Evolutionary conservation across 2,888 invertebrate genomes (phyloP).

Genomic region (Drosophila aldrichi): DNA sequence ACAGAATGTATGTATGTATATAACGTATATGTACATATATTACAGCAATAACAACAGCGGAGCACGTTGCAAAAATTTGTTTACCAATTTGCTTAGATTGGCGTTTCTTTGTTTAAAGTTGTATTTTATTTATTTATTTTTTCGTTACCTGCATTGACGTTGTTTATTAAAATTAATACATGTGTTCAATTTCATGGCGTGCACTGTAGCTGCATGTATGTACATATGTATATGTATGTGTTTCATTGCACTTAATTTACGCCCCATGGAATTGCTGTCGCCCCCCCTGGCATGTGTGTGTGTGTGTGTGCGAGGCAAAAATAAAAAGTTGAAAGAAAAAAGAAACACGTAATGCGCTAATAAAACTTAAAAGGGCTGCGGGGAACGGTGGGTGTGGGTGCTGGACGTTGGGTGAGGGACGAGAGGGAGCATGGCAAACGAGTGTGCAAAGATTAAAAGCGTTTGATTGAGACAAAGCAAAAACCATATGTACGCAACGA

Average conservation of each 20-base stretch:
- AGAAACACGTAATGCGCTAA: constrained; percentile 68
- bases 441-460: constrained; percentile 74
- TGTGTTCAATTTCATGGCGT: constrained; percentile 16
- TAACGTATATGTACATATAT: background rate
- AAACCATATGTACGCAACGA: constrained; percentile 40
- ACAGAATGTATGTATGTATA: background rate
- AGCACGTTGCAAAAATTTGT: constrained; percentile 44
- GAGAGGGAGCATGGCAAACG: constrained; percentile 36
- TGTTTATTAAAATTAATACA: constrained; percentile 36
- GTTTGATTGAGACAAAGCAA: constrained; percentile 74
- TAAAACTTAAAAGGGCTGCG: constrained; percentile 61
- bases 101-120: constrained; percentile 11
- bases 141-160: constrained; percentile 20
- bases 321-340: constrained; percentile 17
- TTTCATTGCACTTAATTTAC: constrained; percentile 70
- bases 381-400: constrained; percentile 1
- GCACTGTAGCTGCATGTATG: background rate
- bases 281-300: background rate
- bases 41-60: constrained; percentile 26
- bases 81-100: constrained; percentile 40
- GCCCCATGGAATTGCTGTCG: constrained; percentile 57
- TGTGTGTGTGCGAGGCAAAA: constrained; percentile 21
- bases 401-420: background rate
- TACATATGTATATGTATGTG: background rate
- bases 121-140: background rate